phyloP scores from a whole-genome alignment of 2,888 invertebrate species.

The Gymnocheta viridis region DNA sequence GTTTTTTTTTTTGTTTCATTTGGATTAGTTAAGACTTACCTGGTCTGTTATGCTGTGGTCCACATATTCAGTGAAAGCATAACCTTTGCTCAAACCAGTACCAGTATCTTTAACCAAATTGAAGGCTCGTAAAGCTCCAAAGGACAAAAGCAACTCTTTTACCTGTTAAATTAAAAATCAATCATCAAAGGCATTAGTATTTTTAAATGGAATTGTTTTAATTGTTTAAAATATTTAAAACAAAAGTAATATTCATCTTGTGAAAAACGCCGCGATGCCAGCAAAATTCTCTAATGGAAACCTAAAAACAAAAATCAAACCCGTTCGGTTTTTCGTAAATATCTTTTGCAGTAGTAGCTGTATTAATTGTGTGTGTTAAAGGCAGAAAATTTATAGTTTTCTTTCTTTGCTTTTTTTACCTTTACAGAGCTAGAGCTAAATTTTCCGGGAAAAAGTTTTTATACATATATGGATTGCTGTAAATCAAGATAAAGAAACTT shows the following conservation, averaged over 20 bases:
- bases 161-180: conserved; percentile 85
- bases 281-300: conserved; percentile 58
- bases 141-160: conserved; percentile 98
- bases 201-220: not conserved
- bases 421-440: conserved; percentile 64
- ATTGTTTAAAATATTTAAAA: conserved; percentile 19
- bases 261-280: conserved; percentile 51
- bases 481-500: conserved; percentile 69
- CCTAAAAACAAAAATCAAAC: conserved; percentile 68
- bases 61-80: conserved; percentile 99
- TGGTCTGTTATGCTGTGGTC: conserved; percentile 98
- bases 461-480: conserved; percentile 62
- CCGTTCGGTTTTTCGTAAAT: conserved; percentile 47
- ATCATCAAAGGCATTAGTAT: not conserved
- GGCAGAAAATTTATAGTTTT: conserved; percentile 31
- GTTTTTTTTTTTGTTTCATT: not conserved
- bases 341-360: conserved; percentile 47
- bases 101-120: conserved; percentile 99
- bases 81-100: conserved; percentile 98
- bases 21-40: conserved; percentile 83
- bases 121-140: conserved; percentile 98
- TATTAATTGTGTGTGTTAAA: conserved; percentile 30
- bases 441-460: conserved; percentile 63
- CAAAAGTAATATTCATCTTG: conserved; percentile 23
- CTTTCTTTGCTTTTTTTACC: conserved; percentile 48